A percentile compares a stretch with the other conserved stretches of the same genome.
phyloP scores from a whole-genome alignment of 2,888 invertebrate species.

The Andrena minutula region DNA sequence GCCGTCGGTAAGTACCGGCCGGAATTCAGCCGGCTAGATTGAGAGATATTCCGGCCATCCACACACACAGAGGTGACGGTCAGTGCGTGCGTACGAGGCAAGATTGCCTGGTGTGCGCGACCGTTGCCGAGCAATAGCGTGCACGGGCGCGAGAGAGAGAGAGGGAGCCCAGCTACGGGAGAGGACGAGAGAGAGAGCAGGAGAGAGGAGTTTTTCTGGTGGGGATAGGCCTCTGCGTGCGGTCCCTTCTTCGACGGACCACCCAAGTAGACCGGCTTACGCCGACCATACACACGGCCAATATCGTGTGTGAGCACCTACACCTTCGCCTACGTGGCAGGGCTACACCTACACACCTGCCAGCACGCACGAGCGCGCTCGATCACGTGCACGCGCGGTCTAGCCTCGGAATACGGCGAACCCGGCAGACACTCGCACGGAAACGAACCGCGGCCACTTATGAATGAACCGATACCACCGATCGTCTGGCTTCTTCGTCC shows the following conservation, averaged over 20 bases:
- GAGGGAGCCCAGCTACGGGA: background rate
- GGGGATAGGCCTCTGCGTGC: constrained; percentile 84
- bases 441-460: constrained; percentile 62
- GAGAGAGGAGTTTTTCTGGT: constrained; percentile 80
- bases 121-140: constrained; percentile 61
- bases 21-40: constrained; percentile 83
- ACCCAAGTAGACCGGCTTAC: constrained; percentile 84
- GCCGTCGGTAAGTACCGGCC: constrained; percentile 75
- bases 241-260: constrained; percentile 84
- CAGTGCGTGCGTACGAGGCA: constrained; percentile 68
- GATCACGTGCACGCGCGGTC: constrained; percentile 51
- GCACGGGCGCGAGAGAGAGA: constrained; percentile 18
- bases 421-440: constrained; percentile 38
- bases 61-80: constrained; percentile 64
- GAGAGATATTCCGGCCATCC: constrained; percentile 83
- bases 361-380: constrained; percentile 61
- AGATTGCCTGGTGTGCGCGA: constrained; percentile 55
- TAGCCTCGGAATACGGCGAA: constrained; percentile 33
- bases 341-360: constrained; percentile 72
- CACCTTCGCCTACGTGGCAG: constrained; percentile 46
- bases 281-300: constrained; percentile 69
- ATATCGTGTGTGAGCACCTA: constrained; percentile 61
- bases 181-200: constrained; percentile 48
- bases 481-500: constrained; percentile 24
- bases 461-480: constrained; percentile 66